Conservation (phyloP, 1,140 invertebrate species). For the Trissolcus basalis region DNA sequence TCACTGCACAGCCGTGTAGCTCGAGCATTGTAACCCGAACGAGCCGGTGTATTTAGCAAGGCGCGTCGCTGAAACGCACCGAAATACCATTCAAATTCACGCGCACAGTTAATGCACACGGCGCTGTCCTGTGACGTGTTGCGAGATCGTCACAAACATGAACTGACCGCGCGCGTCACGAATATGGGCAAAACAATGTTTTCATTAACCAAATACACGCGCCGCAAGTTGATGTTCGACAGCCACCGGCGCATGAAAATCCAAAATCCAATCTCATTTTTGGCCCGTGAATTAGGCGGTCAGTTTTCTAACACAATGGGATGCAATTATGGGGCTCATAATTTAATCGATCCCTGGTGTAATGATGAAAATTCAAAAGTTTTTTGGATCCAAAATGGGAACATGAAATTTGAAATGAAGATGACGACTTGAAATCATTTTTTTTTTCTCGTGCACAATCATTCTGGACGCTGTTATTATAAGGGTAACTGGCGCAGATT, state of each 20-base stretch:
- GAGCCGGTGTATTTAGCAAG: slow-evolving; percentile 6
- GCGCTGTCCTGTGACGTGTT: slow-evolving; percentile 42
- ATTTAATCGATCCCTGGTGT: too few relatives aligned
- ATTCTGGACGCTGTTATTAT: too few relatives aligned
- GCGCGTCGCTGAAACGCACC: slow-evolving; percentile 45
- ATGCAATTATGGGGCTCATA: too few relatives aligned
- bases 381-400: too few relatives aligned
- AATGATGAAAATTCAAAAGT: too few relatives aligned
- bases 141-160: slow-evolving; percentile 62
- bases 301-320: too few relatives aligned
- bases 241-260: slow-evolving; percentile 19
- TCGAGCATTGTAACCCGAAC: slow-evolving; percentile 29
- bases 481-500: background rate
- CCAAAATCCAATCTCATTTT: slow-evolving; percentile 29
- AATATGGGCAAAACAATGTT: slow-evolving; percentile 66
- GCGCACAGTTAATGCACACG: slow-evolving; percentile 45
- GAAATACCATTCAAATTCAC: slow-evolving; percentile 29
- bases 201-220: slow-evolving; percentile 70
- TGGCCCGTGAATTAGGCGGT: background rate
- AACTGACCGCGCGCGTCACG: slow-evolving; percentile 59
- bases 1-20: slow-evolving; percentile 14
- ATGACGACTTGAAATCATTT: too few relatives aligned
- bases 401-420: too few relatives aligned
- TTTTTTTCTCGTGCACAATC: too few relatives aligned
- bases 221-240: slow-evolving; percentile 57